Evolutionary conservation across 2,888 invertebrate species (phyloP).

Genomic region (Melolontha melolontha): DNA sequence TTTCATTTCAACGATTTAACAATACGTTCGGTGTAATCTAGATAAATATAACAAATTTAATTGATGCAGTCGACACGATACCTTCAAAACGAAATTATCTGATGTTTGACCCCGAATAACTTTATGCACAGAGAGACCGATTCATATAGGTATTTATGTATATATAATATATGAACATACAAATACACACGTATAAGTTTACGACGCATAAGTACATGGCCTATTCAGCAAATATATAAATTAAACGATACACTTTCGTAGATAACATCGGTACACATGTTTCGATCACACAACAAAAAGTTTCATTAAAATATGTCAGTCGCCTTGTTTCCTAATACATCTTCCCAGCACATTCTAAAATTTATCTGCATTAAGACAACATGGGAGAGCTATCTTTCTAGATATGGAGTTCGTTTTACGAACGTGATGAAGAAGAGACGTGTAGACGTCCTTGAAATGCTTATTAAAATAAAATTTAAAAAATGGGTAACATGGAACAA

Average conservation of each 20-base stretch:
- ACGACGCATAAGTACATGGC: no score
- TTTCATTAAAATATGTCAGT: slow-evolving; percentile 3
- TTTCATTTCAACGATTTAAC: slow-evolving; percentile 32
- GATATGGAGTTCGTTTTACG: no score
- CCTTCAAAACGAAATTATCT: slow-evolving; percentile 18
- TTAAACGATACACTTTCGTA: background rate
- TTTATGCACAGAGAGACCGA: slow-evolving; percentile 3
- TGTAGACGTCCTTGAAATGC: no score
- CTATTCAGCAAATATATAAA: background rate
- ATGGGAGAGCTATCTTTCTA: no score
- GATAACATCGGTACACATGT: slow-evolving; percentile 22
- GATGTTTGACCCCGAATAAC: slow-evolving; percentile 18
- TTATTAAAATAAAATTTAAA: no score
- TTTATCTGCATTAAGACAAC: background rate
- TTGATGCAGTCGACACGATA: slow-evolving; percentile 28
- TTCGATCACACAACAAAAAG: slow-evolving; percentile 13
- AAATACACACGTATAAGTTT: background rate
- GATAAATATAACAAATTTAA: slow-evolving; percentile 35
- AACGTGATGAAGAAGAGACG: no score
- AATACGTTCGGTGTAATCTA: slow-evolving; percentile 28
- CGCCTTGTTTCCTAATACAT: background rate
- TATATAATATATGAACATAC: no score
- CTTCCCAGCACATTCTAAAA: background rate
- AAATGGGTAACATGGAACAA: no score
- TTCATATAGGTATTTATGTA: background rate